A percentile compares a stretch with the other conserved stretches of the same genome.
Conservation (phyloP, 2,797 vertebrate genomes). For the Sphenopsis melanotis region DNA sequence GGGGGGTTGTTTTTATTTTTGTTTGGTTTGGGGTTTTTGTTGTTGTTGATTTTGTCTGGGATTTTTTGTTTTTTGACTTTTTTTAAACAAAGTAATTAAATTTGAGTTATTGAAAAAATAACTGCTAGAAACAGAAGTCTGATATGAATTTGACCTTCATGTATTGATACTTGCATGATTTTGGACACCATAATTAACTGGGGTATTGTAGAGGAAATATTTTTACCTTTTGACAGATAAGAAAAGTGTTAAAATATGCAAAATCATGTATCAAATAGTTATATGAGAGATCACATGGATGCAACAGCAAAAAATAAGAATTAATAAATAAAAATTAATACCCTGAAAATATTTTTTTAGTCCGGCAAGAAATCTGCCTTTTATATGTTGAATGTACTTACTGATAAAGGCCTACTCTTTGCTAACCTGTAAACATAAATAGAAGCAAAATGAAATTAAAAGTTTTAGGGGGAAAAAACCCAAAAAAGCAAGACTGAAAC, state of each 20-base stretch:
- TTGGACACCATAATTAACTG: not conserved
- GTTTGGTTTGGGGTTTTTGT: not conserved
- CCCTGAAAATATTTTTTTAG: not conserved
- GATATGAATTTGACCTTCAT: not conserved
- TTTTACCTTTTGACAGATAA: not conserved
- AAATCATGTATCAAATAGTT: not conserved
- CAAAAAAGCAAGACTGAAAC: fast-evolving
- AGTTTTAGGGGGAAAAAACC: not conserved
- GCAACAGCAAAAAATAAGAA: not conserved
- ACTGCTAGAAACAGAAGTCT: not conserved
- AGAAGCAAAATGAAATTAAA: not conserved
- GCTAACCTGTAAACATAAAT: not conserved
- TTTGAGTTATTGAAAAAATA: not conserved
- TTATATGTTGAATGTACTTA: too few species aligned
- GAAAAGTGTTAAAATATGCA: not conserved
- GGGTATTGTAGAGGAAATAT: fast-evolving
- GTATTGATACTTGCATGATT: not conserved
- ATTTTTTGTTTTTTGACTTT: not conserved
- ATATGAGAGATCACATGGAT: not conserved
- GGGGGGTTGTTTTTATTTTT: not conserved
- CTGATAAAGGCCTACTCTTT: not conserved
- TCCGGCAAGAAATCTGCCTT: not conserved
- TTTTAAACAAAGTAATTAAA: not conserved
- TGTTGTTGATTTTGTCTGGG: too few species aligned
- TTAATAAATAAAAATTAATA: not conserved